Conservation (phyloP, 1,140 invertebrate genomes). For the Sinonovacula constricta region DNA sequence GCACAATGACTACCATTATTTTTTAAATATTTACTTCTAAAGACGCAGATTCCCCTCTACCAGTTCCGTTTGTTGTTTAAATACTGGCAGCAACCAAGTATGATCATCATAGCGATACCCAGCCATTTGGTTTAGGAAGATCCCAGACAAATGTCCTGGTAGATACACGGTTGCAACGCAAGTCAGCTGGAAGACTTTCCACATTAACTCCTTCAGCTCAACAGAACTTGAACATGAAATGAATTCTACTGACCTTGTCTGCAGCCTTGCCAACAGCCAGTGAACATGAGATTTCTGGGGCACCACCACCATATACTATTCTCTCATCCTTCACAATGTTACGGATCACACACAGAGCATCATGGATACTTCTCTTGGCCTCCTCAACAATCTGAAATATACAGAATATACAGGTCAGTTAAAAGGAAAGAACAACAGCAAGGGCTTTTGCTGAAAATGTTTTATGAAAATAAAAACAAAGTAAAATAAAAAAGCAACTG, state of each 20-base stretch:
- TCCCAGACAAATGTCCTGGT: no score
- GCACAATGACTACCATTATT: no score
- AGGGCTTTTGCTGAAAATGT: background rate
- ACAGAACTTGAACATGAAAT: no score
- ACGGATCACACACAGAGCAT: slow-evolving; percentile 97
- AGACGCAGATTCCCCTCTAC: no score
- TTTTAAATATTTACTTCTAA: no score
- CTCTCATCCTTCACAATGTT: slow-evolving; percentile 96
- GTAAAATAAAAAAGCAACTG: background rate
- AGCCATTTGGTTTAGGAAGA: no score
- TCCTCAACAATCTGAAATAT: slow-evolving; percentile 91
- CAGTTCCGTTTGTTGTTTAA: no score
- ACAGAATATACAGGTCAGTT: slow-evolving; percentile 14
- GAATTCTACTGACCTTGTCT: slow-evolving; percentile 90
- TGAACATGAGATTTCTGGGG: slow-evolving; percentile 96
- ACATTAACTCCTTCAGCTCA: no score
- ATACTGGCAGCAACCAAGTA: no score
- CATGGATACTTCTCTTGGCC: slow-evolving; percentile 97
- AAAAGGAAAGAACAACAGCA: slow-evolving; percentile 1
- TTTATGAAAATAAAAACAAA: background rate
- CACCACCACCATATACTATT: slow-evolving; percentile 98
- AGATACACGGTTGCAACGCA: no score
- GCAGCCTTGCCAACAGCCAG: slow-evolving; percentile 93
- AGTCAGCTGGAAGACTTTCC: no score
- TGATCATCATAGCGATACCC: no score